Base-by-base conservation (phyloP, 2,113 vertebrate genomes). In the Limanda limanda region DNA sequence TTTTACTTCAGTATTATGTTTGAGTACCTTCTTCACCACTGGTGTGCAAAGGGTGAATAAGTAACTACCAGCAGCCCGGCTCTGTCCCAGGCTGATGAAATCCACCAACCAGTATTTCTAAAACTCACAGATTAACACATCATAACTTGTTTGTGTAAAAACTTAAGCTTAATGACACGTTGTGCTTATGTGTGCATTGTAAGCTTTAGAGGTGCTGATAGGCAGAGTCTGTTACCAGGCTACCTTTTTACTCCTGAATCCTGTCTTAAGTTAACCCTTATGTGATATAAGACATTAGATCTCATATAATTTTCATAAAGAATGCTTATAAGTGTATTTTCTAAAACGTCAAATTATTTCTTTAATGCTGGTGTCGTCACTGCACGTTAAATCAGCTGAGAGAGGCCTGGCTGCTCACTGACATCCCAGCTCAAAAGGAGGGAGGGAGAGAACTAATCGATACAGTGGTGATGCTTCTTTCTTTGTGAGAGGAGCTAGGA, bases 401-500 rank as follows among this genome's bases (percentile, higher is more conserved):
- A 71, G 42, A 71, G 65, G 25, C 27, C 68, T 23, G 48, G 82
- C 75, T 81, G 86, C 74, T 88, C 67, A 65, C 51, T 66, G 72
- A 85, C 57, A 74, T 81, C 57, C 55, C 23, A 60, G 62, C 84
- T 91, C 75, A 82, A 89, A 79, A 58, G 71, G 40, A 31, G 11
- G 5, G 78, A 69, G 63, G 59, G 54, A 68, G 71, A 81, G 75
- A 83, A 86, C 67, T 54, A 74, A 92, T 89, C 90, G 74, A 93
- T 92, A 85, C 14, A 57, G 80, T 14, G 20, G 68, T 86, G 85
- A 91, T 73, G 84, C 89, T 76, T 92, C 69, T 86, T 89, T 89
- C 84, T 92, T 83, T 86, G 86, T 65, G 84, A 87, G 52, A 63
- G 68, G 83, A 90, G 90, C 86, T 89, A 70, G 85, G 89, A 89